phyloP scores from a whole-genome alignment of 2,797 vertebrate species.

The Micromesistius poutassou region DNA sequence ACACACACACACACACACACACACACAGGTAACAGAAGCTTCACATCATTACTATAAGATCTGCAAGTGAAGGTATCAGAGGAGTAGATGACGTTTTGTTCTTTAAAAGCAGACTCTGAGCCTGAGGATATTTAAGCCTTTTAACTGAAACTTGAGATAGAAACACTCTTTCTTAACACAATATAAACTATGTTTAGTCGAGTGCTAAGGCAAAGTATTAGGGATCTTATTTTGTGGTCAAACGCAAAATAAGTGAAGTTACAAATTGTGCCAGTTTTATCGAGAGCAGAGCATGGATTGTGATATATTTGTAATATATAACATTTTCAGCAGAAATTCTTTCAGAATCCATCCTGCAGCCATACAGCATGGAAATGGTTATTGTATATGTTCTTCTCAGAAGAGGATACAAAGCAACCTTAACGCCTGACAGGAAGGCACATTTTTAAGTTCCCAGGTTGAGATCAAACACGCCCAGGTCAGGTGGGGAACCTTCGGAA shows the following conservation, averaged over 20 bases:
- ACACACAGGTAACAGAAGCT: constrained; percentile 30
- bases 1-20: constrained; percentile 25
- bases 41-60: constrained; percentile 42
- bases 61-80: constrained; percentile 42
- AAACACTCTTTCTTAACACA: constrained; percentile 4
- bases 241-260: constrained; percentile 21
- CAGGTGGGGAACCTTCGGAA: neutral
- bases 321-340: neutral
- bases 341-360: constrained; percentile 9
- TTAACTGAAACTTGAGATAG: constrained; percentile 57
- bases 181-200: constrained; percentile 43
- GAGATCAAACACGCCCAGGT: neutral
- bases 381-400: constrained; percentile 54
- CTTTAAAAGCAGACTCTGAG: constrained; percentile 51
- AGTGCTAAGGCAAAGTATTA: constrained; percentile 20
- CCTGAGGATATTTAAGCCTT: constrained; percentile 38
- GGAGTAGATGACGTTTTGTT: constrained; percentile 48
- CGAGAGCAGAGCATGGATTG: constrained; percentile 7
- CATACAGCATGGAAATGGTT: constrained; percentile 42
- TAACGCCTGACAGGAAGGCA: constrained; percentile 14
- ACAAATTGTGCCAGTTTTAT: neutral
- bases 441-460: constrained; percentile 4
- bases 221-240: constrained; percentile 22
- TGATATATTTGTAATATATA: neutral
- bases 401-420: constrained; percentile 29